A percentile compares a stretch with the other conserved stretches of the same genome.
Evolutionary conservation across 2,797 vertebrate genomes (phyloP).

Genomic region (Enteromius treurensis): DNA sequence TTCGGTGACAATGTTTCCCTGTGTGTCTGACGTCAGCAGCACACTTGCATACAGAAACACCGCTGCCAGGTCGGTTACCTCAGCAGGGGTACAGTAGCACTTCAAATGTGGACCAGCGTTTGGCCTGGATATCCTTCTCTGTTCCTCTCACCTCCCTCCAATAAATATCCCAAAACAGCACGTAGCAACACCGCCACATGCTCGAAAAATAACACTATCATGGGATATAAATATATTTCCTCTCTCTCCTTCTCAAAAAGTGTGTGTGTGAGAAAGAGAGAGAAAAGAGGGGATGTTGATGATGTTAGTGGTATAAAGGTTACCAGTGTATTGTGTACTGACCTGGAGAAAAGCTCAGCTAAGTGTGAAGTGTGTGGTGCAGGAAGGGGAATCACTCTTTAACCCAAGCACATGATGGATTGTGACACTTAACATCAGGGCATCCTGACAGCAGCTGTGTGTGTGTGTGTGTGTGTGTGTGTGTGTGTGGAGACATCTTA

Average conservation of each 20-base stretch:
- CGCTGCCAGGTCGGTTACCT: slow-evolving; percentile 56
- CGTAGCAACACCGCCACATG: slow-evolving; percentile 71
- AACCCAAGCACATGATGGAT: slow-evolving; percentile 90
- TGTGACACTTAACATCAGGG: slow-evolving; percentile 93
- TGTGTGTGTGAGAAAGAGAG: slow-evolving; percentile 31
- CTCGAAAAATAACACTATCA: slow-evolving; percentile 75
- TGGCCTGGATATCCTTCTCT: slow-evolving; percentile 78
- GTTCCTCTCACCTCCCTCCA: slow-evolving; percentile 59
- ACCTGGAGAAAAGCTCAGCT: slow-evolving; percentile 79
- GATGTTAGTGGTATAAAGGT: slow-evolving; percentile 77
- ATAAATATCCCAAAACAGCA: slow-evolving; percentile 73
- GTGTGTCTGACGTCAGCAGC: slow-evolving; percentile 55
- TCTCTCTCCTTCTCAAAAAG: slow-evolving; percentile 53
- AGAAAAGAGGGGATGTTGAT: slow-evolving; percentile 23
- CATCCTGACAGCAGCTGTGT: slow-evolving; percentile 77
- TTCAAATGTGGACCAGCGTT: slow-evolving; percentile 50
- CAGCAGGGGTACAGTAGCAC: slow-evolving; percentile 65
- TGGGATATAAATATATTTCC: slow-evolving; percentile 83
- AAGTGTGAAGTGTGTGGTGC: slow-evolving; percentile 81
- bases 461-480: slow-evolving; percentile 4
- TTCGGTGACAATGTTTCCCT: slow-evolving; percentile 52
- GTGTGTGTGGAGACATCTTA: slow-evolving; percentile 7
- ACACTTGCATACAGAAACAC: slow-evolving; percentile 34
- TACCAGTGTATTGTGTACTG: slow-evolving; percentile 78
- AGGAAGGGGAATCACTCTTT: slow-evolving; percentile 83